Conservation (phyloP, 2,888 invertebrate species). For the Andrena flavipes region DNA sequence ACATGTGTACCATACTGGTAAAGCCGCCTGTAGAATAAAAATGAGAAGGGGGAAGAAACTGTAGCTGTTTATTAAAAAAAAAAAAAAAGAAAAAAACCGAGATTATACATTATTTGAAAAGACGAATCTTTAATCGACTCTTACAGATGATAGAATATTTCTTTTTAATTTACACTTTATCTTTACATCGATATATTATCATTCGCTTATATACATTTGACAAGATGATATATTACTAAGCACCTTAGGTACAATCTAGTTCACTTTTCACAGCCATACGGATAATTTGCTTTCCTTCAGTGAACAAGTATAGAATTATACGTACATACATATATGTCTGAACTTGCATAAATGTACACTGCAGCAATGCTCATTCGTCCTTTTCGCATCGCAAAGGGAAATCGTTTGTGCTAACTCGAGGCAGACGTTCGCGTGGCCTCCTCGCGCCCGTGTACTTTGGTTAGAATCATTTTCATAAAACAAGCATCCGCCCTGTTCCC, state of each 20-base stretch:
- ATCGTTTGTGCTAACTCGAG: slow-evolving; percentile 53
- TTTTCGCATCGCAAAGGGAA: slow-evolving; percentile 35
- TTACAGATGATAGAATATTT: slow-evolving; percentile 74
- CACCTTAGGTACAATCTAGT: slow-evolving; percentile 85
- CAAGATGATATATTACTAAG: slow-evolving; percentile 83
- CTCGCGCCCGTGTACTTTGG: slow-evolving; percentile 76
- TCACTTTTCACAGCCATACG: slow-evolving; percentile 85
- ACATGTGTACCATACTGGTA: background rate
- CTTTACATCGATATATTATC: slow-evolving; percentile 83
- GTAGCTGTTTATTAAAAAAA: slow-evolving; percentile 39
- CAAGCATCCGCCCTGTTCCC: slow-evolving; percentile 43
- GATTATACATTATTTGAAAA: slow-evolving; percentile 62
- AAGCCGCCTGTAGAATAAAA: slow-evolving; percentile 18
- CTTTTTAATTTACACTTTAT: slow-evolving; percentile 77
- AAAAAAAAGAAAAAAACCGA: background rate
- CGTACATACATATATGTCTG: slow-evolving; percentile 54
- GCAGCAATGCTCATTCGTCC: slow-evolving; percentile 44
- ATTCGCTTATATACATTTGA: slow-evolving; percentile 83
- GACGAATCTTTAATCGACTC: slow-evolving; percentile 65
- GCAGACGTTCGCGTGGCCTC: slow-evolving; percentile 57
- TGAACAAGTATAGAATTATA: slow-evolving; percentile 80
- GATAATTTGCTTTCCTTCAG: slow-evolving; percentile 84
- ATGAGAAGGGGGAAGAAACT: slow-evolving; percentile 30
- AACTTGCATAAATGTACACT: slow-evolving; percentile 43
- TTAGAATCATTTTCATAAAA: slow-evolving; percentile 76